Evolutionary conservation across 2,113 vertebrate species (phyloP).

Genomic region (Bubo bubo): DNA sequence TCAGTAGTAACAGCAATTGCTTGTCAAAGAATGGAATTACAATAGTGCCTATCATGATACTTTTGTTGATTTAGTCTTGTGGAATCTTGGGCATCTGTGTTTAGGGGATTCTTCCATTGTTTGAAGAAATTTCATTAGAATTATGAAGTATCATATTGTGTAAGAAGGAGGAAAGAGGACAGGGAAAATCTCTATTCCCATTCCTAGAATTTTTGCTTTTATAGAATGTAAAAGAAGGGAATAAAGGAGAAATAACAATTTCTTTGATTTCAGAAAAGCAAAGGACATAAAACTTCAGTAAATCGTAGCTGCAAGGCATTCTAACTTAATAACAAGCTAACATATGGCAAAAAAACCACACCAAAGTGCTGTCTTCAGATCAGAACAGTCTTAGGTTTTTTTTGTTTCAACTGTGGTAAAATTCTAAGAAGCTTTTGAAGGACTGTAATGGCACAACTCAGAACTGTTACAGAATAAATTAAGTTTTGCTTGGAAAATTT

Average conservation of each 20-base stretch:
- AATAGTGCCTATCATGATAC: background rate
- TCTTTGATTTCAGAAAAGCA: background rate
- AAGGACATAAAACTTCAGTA: background rate
- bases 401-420: background rate
- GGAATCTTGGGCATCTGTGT: background rate
- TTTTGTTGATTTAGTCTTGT: background rate
- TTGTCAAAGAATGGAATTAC: background rate
- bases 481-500: background rate
- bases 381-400: background rate
- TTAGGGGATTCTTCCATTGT: background rate
- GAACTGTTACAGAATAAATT: background rate
- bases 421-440: background rate
- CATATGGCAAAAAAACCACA: background rate
- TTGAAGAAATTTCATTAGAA: background rate
- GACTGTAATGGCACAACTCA: background rate
- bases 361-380: background rate
- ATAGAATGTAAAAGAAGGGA: background rate
- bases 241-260: background rate
- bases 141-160: background rate
- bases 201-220: background rate
- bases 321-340: background rate
- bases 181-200: background rate
- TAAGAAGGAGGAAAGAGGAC: background rate
- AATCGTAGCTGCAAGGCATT: background rate
- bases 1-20: background rate